Evolutionary conservation across 2,888 invertebrate species (phyloP).

Genomic region (Tribolium freemani): DNA sequence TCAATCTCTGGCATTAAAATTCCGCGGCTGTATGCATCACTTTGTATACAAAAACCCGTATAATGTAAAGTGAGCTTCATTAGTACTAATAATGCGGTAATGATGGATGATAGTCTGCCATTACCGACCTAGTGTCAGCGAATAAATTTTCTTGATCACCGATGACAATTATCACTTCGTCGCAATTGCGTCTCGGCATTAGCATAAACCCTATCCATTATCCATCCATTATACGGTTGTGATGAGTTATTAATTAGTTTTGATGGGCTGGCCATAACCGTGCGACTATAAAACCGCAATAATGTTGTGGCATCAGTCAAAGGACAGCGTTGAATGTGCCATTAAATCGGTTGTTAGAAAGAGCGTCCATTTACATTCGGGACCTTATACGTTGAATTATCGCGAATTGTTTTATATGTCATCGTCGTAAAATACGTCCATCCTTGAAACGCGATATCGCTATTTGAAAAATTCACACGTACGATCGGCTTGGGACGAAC

Average conservation of each 20-base stretch:
- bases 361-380: conserved; percentile 25
- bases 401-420: conserved; percentile 18
- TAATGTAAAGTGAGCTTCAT: conserved; percentile 22
- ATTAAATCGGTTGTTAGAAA: conserved; percentile 32
- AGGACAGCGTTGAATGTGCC: conserved; percentile 28
- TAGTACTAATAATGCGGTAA: conserved; percentile 26
- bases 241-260: conserved; percentile 39
- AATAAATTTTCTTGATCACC: conserved; percentile 26
- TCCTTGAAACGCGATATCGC: conserved; percentile 9
- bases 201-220: conserved; percentile 26
- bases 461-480: conserved; percentile 25
- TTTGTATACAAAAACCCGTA: conserved; percentile 1
- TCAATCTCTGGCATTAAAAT: background rate
- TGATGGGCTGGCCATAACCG: conserved; percentile 26
- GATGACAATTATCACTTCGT: conserved; percentile 31
- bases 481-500: conserved; percentile 6
- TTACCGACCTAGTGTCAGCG: conserved; percentile 6
- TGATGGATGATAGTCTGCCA: conserved; percentile 23
- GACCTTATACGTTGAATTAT: conserved; percentile 25
- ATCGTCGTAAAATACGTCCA: conserved; percentile 22
- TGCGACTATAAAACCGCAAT: conserved; percentile 29
- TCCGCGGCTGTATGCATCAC: background rate
- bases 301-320: conserved; percentile 24
- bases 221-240: conserved; percentile 12
- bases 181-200: conserved; percentile 25